Percentiles rank a stretch among this genome's conserved stretches.
Evolutionary conservation across 92 coral and sea anemone species (phyloP).

Genomic region (Parazoanthus darwini): DNA sequence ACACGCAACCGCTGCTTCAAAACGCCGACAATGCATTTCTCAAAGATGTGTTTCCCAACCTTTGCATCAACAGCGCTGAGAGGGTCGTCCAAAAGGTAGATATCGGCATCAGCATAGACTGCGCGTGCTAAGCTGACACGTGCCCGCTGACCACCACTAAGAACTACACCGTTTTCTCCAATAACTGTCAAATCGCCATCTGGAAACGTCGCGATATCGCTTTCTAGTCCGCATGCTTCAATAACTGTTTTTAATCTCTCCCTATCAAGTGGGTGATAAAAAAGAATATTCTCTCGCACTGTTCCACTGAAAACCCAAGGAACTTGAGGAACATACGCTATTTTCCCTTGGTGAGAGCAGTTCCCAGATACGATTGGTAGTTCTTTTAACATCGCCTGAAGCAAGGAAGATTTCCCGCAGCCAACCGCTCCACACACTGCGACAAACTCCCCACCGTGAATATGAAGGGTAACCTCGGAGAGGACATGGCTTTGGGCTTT

Average conservation of each 20-base stretch:
- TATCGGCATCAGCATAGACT: background rate
- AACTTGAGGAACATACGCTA: slow-evolving; percentile 16
- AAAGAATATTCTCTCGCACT: background rate
- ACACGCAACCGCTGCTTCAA: slow-evolving; percentile 2
- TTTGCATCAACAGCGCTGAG: too few species aligned
- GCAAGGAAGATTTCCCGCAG: slow-evolving; percentile 16
- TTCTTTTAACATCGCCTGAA: background rate
- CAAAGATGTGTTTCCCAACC: slow-evolving; percentile 9
- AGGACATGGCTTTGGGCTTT: background rate
- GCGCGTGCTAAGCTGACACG: background rate
- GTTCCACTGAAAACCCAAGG: slow-evolving; percentile 6
- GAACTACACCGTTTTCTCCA: slow-evolving; percentile 4
- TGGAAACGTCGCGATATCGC: background rate
- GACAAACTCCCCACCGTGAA: background rate
- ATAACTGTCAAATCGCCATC: background rate
- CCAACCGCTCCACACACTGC: slow-evolving; percentile 16
- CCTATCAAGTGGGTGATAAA: background rate
- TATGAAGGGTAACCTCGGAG: background rate
- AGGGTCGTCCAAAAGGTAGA: background rate
- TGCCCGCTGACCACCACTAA: background rate
- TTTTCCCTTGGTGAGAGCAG: background rate
- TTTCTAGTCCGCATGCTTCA: background rate
- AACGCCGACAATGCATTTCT: slow-evolving; percentile 8
- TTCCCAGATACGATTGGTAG: background rate
- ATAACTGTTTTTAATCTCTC: background rate